Evolutionary conservation across 2,113 vertebrate species (phyloP), one percentile per base, ranked within the genome.

Genomic region (Phylloscopus trochiloides): DNA sequence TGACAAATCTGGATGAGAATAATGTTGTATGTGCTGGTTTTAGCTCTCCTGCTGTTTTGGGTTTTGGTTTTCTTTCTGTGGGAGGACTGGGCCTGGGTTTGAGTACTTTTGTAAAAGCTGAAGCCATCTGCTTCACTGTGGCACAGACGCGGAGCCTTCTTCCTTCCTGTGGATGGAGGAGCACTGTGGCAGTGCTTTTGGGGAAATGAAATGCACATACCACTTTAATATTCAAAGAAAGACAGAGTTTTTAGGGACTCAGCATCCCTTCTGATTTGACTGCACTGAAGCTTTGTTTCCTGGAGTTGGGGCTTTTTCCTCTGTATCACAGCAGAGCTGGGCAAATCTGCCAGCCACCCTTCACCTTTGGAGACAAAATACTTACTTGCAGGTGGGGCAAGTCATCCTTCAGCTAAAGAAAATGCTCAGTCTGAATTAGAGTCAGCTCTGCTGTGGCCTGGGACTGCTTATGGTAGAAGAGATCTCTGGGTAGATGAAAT

Each of bases 301-400:
- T 55, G 65, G 38, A 25, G 52, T 31, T 0, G 0, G 8, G 57
- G 32, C 29, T 76, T 31, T 86, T 52, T 76, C 45, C 21, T 63
- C 26, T 93, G 24, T 79, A 40, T 68, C 40, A 52, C 21, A 68
- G 68, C 57, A 96, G 34, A 36, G 50, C 67, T 59, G 92, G 72
- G 58, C 15, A 89, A n/a, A 88, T 81, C 55, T 76, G 55, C 57
- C 1, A 67, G 50, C n/a, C 38, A 61, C 50, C 22, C n/a, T 89
- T 91, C 52, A 43, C 86, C 55, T 92, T 94, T 73, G 94, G 85
- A 97, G 55, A 72, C 16, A 26, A 74, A 92, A 58, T 10, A 45
- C 29, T 78, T 80, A 17, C 17, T 55, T 25, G 36, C 10, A 57
- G n/a, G 18, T 34, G 59, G 67, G n/a, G 26, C 32, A 43, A 59